Percentiles rank a stretch among this genome's conserved stretches.
phyloP scores from a whole-genome alignment of 1,140 invertebrate species.

The Zaprionus capensis region DNA sequence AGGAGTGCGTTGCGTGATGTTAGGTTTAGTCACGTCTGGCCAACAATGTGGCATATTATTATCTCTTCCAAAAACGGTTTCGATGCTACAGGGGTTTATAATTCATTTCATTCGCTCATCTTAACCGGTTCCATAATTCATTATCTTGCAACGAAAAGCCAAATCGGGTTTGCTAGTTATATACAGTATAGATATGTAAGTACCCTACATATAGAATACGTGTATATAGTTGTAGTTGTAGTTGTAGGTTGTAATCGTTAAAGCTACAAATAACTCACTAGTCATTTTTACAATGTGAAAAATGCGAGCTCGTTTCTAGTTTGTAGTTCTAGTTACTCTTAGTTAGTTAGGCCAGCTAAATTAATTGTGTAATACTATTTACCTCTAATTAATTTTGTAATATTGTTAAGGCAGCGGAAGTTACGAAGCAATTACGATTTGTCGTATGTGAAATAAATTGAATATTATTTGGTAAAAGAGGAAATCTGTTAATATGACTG shows the following conservation, averaged over 20 bases:
- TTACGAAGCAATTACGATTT: slow-evolving; percentile 43
- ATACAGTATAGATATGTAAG: slow-evolving; percentile 39
- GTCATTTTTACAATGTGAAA: slow-evolving; percentile 83
- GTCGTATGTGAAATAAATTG: slow-evolving; percentile 39
- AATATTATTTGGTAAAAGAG: slow-evolving; percentile 21
- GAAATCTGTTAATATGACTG: neutral
- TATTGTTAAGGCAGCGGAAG: slow-evolving; percentile 60
- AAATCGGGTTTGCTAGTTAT: slow-evolving; percentile 73
- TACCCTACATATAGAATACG: slow-evolving; percentile 1
- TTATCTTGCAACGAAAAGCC: slow-evolving; percentile 62
- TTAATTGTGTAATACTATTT: slow-evolving; percentile 20
- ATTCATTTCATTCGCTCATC: slow-evolving; percentile 47
- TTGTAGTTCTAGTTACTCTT: slow-evolving; percentile 52
- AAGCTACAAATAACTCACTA: slow-evolving; percentile 80
- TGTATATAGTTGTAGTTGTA: slow-evolving; percentile 28
- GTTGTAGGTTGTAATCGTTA: slow-evolving; percentile 41
- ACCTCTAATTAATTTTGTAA: slow-evolving; percentile 42
- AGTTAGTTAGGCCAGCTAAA: slow-evolving; percentile 51
- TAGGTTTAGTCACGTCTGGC: slow-evolving; percentile 66
- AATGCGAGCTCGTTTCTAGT: slow-evolving; percentile 74
- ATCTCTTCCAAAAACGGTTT: slow-evolving; percentile 54
- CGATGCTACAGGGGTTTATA: slow-evolving; percentile 39
- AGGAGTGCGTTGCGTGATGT: slow-evolving; percentile 1
- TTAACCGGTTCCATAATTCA: slow-evolving; percentile 45
- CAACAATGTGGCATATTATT: slow-evolving; percentile 72